Evolutionary conservation across 2,888 invertebrate species (phyloP), one percentile per base, ranked within the genome.

Genomic region (Lepidochrysops patricia): DNA sequence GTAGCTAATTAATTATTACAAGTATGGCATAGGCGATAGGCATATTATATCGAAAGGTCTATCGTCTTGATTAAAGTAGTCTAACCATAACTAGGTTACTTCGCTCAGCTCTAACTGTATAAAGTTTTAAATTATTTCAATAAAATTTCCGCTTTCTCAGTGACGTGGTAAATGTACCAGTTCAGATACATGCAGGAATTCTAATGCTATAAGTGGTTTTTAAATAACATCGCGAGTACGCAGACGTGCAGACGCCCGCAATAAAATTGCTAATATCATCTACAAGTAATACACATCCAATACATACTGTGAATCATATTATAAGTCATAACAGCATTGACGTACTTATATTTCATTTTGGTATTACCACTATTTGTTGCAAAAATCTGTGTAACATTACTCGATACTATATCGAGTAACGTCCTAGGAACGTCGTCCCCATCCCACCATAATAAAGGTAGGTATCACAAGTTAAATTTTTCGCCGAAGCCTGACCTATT

Each of bases 1-100:
- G 43, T 43, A 43, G 43, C 43, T 43, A 19, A 43, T 43, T 43
- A 43, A 43, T 43, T 43, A 43, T 43, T 43, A 43, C 43, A 43
- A 43, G 19, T 43, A 43, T 43, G 19, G 43, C 12, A 43, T 43
- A 43, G 19, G 43, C 19, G 19, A n/a, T n/a, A n/a, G n/a, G n/a
- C n/a, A n/a, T n/a, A n/a, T n/a, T 43, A 19, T 23, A 43, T 43
- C 9, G 19, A 43, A 43, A 43, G 19, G 37, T 37, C 37, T 37
- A 7, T 2, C 37, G 7, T 37, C 43, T n/a, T 43, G 43, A 43
- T 43, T 43, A 9, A 19, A 43, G 19, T 43, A 43, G 43, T 43
- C 43, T 43, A 43, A 43, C 43, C 19, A 43, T 43, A 43, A 43
- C 43, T 43, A 43, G 19, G 19, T 43, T 43, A 43, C 19, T 43